A percentile compares a stretch with the other conserved stretches of the same genome.
These are phyloP conservation scores for Agapornis canus DNA, from an alignment of 2,797 vertebrate genomes.

Conservation along the genomic window DNA sequence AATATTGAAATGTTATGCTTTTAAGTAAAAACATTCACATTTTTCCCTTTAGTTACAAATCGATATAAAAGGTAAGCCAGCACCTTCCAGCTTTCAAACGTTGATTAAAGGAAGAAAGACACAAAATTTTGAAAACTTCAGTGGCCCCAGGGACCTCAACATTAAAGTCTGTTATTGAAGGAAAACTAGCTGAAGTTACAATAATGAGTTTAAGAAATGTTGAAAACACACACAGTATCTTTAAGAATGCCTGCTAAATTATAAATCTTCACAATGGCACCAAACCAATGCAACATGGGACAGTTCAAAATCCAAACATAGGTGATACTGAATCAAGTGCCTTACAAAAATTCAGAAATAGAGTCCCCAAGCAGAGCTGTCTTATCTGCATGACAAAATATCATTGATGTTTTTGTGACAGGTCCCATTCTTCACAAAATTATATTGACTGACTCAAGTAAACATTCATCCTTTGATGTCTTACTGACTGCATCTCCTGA, in stretches of 20 bases:
- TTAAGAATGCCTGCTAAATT: neutral
- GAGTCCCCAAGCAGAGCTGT: neutral
- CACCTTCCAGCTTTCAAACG: neutral
- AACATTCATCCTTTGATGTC: neutral
- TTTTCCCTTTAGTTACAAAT: neutral
- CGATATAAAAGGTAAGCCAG: neutral
- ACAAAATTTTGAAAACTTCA: neutral
- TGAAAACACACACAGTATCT: neutral
- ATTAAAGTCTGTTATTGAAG: neutral
- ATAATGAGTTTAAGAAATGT: neutral
- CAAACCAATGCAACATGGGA: neutral
- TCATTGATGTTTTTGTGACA: neutral
- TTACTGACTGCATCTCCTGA: neutral
- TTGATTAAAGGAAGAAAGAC: neutral
- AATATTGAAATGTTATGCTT: neutral
- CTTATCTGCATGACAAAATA: neutral
- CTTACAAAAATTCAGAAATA: neutral
- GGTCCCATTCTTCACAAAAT: neutral
- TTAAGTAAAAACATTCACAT: neutral
- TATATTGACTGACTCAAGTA: neutral
- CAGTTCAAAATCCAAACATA: neutral
- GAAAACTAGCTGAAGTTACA: neutral
- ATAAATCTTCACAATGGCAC: neutral
- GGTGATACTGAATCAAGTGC: neutral
- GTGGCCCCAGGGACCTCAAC: neutral